Conservation (phyloP, 2,888 invertebrate genomes). For the Saturnia japonica region DNA sequence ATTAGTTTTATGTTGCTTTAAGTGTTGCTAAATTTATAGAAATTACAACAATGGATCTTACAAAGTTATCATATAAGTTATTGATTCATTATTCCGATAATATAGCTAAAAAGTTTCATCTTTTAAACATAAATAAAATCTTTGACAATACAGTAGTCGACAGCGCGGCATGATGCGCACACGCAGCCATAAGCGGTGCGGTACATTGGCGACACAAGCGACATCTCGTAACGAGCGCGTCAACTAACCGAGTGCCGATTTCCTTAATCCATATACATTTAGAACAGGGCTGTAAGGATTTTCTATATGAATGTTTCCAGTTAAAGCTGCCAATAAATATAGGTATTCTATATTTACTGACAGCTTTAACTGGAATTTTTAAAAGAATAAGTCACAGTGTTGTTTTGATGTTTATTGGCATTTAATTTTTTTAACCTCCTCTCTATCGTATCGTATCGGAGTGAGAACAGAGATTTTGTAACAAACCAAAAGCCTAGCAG, state of each 20-base stretch:
- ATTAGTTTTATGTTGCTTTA: too few species aligned
- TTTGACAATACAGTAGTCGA: conserved; percentile 20
- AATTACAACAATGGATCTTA: neutral
- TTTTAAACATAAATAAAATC: conserved; percentile 20
- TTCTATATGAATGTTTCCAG: neutral
- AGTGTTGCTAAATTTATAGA: neutral
- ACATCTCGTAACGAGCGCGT: conserved; percentile 57
- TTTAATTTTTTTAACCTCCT: too few species aligned
- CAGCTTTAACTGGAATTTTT: too few species aligned
- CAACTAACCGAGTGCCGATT: conserved; percentile 50
- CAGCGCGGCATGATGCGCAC: conserved; percentile 18
- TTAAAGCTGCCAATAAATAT: too few species aligned
- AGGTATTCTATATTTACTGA: too few species aligned
- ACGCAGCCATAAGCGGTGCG: conserved; percentile 13
- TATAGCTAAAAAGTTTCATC: neutral
- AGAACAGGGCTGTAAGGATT: conserved; percentile 25
- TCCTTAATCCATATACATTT: conserved; percentile 47
- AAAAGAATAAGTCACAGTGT: too few species aligned
- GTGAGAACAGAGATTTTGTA: neutral
- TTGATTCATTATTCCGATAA: neutral
- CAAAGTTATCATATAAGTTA: neutral
- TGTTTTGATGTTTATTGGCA: too few species aligned
- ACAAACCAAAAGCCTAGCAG: neutral
- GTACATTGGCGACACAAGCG: conserved; percentile 24
- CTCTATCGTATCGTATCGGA: too few species aligned